Evolutionary conservation across 2,888 invertebrate species (phyloP).

Genomic region (Calameuta pallipes): DNA sequence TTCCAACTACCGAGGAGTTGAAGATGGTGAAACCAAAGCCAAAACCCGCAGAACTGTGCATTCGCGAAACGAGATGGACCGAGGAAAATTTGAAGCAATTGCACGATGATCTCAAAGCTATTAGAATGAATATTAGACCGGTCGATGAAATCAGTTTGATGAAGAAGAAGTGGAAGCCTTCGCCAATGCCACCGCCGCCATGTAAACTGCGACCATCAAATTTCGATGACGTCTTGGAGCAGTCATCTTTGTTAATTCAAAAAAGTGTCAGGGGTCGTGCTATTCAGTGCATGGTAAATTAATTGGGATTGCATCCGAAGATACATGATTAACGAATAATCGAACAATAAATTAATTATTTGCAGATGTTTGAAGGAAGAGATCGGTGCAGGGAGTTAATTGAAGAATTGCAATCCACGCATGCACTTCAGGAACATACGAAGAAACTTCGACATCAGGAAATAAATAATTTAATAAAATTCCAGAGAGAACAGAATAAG

Average conservation of each 20-base stretch:
- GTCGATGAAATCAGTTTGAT: conserved; percentile 32
- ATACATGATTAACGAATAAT: neutral
- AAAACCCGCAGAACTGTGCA: conserved; percentile 66
- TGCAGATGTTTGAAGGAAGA: conserved; percentile 78
- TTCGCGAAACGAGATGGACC: conserved; percentile 75
- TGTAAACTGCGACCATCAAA: neutral
- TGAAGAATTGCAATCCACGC: conserved; percentile 77
- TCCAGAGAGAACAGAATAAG: conserved; percentile 32
- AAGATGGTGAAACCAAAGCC: conserved; percentile 60
- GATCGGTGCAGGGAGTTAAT: conserved; percentile 78
- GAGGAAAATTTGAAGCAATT: conserved; percentile 72
- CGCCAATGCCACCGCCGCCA: conserved; percentile 24
- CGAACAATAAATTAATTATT: conserved; percentile 7
- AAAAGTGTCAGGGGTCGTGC: conserved; percentile 78
- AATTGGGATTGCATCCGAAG: neutral
- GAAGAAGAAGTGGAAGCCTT: conserved; percentile 37
- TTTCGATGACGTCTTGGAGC: conserved; percentile 65
- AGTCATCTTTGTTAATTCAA: conserved; percentile 74
- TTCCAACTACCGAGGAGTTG: conserved; percentile 67
- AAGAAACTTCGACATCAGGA: conserved; percentile 46
- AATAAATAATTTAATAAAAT: conserved; percentile 41
- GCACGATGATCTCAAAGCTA: conserved; percentile 72
- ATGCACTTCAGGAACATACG: conserved; percentile 72
- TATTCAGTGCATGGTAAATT: conserved; percentile 75
- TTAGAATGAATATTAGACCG: conserved; percentile 37